Evolutionary conservation across 2,888 invertebrate genomes (phyloP), one percentile per base, ranked within the genome.

Genomic region (Harpalus rubripes): DNA sequence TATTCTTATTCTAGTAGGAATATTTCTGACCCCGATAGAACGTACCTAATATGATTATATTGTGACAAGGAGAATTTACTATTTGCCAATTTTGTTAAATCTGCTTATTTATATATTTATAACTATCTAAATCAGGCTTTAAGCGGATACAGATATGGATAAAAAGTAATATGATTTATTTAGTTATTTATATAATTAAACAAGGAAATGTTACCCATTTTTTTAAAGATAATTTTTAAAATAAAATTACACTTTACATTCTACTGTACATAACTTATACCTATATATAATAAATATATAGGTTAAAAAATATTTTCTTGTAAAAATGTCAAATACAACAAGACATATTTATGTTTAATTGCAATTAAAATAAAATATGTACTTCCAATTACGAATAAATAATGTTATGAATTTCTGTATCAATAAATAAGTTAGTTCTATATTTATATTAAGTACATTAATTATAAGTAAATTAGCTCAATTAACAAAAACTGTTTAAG

Each of bases 371-470:
- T 52, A 52, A 52, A 52, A 52, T 52, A 59, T 16, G n/a, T 59
- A 16, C 39, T n/a, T 39, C 32, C 16, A 6, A 22, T 5, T 32
- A 18, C 63, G 68, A 39, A 12, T 68, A 22, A 32, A 15, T 7
- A 41, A 74, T 8, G 16, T 52, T 44, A 16, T 44, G 22, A 44
- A 41, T 12, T 52, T 52, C 12, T 52, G 12, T 52, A 52, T 52
- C 44, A 52, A 52, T 52, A 52, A 52, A 44, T 16, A 44, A 15
- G n/a, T 74, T 74, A 15, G n/a, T 74, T 74, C 16, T 12, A 74
- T 74, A 74, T 74, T 74, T 74, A 74, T 74, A 22, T 18, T 74
- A 52, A 44, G 52, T 44, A 74, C 3, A 44, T 44, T 74, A 74
- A 74, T 74, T 44, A 74, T 74, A 41, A 74, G 8, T 16, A 44